Evolutionary conservation across 1,140 invertebrate species (phyloP).

Genomic region (Cydia amplana): DNA sequence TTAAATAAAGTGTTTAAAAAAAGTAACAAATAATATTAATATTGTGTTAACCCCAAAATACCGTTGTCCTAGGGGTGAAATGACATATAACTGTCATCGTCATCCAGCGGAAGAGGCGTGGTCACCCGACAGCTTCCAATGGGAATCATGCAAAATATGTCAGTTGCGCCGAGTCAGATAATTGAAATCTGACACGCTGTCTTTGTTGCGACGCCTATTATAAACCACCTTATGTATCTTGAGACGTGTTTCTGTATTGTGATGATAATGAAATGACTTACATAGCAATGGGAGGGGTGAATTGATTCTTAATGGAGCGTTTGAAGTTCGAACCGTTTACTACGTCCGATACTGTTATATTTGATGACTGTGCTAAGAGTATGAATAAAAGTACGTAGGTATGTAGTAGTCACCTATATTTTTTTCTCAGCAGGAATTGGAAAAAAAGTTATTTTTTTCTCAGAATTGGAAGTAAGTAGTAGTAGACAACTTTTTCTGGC

Average conservation of each 20-base stretch:
- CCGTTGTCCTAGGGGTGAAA: constrained; percentile 51
- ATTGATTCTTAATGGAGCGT: background rate
- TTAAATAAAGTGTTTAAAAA: background rate
- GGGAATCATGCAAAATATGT: constrained; percentile 47
- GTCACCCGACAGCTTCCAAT: constrained; percentile 63
- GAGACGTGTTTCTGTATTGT: constrained; percentile 20
- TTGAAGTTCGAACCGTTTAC: background rate
- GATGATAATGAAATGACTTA: constrained; percentile 2
- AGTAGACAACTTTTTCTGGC: no score
- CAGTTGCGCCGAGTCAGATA: constrained; percentile 46
- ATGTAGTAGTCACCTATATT: no score
- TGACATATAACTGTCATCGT: constrained; percentile 60
- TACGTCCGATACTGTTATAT: no score
- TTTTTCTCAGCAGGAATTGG: no score
- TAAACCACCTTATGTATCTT: constrained; percentile 17
- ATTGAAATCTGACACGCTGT: constrained; percentile 45
- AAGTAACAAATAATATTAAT: background rate
- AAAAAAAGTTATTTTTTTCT: no score
- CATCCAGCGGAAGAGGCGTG: constrained; percentile 69
- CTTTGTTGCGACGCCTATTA: constrained; percentile 30
- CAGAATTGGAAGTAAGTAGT: no score
- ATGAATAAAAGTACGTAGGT: background rate
- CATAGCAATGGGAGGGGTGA: background rate
- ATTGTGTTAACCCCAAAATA: constrained; percentile 33
- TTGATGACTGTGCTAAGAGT: background rate